Evolutionary conservation across 2,113 vertebrate species (phyloP).

Genomic region (Phalacrocorax carbo): DNA sequence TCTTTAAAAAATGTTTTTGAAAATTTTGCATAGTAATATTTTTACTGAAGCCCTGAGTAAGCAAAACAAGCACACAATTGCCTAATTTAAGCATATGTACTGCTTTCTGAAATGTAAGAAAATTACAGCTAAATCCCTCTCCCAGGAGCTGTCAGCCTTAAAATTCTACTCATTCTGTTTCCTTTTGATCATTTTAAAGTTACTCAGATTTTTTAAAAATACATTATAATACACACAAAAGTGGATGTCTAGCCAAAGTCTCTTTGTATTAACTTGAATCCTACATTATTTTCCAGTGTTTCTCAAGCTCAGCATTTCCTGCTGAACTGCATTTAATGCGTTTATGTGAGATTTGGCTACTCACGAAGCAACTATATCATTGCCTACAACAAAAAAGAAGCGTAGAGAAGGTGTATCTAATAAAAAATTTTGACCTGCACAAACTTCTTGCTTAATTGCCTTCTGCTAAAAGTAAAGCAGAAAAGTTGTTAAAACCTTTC

Average conservation of each 20-base stretch:
- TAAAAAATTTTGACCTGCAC: background rate
- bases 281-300: background rate
- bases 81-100: background rate
- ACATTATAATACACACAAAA: background rate
- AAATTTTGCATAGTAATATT: background rate
- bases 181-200: background rate
- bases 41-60: background rate
- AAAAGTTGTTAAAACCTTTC: background rate
- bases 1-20: background rate
- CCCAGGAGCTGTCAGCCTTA: background rate
- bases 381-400: background rate
- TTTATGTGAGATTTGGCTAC: background rate
- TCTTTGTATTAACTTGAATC: background rate
- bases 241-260: background rate
- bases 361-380: background rate
- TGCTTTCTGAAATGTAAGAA: background rate
- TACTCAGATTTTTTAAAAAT: background rate
- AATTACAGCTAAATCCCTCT: background rate
- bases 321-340: background rate
- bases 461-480: background rate
- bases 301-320: background rate
- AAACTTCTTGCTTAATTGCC: background rate
- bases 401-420: background rate
- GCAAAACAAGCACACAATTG: background rate
- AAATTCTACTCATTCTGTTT: background rate